Conservation (phyloP, 2,113 vertebrate species). For the Centropus bengalensis region DNA sequence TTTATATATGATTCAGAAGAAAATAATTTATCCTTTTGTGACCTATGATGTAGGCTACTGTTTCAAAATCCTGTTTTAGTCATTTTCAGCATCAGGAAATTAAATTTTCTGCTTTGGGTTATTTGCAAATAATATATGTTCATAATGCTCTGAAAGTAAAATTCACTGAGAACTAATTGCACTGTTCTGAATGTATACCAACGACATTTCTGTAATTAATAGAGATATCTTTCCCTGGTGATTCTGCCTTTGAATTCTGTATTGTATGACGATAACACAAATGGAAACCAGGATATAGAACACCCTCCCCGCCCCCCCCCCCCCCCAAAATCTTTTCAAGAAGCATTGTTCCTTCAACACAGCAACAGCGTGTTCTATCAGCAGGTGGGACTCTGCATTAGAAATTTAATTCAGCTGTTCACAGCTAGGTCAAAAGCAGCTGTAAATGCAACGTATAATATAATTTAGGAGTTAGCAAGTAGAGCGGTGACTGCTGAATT, state of each 20-base stretch:
- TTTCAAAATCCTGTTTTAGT: not conserved
- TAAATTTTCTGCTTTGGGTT: not conserved
- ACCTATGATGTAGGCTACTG: not conserved
- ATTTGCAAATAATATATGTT: not conserved
- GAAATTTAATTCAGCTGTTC: not conserved
- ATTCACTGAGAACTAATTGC: not conserved
- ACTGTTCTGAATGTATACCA: not conserved
- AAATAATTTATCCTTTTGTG: not conserved
- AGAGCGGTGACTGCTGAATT: not conserved
- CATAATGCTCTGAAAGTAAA: not conserved
- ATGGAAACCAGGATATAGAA: not conserved
- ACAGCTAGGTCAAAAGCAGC: not conserved
- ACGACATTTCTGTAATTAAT: not conserved
- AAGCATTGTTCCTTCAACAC: not conserved
- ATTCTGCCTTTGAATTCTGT: not conserved
- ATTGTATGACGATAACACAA: not conserved
- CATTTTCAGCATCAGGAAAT: not conserved
- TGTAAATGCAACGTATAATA: not conserved
- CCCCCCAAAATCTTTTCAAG: not conserved
- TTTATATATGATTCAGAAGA: not conserved
- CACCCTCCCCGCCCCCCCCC: rapidly evolving
- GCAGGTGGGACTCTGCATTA: not conserved
- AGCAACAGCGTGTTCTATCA: not conserved
- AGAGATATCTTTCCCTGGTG: not conserved
- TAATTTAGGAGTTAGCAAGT: not conserved